A percentile compares a stretch with the other conserved stretches of the same genome.
phyloP scores from a whole-genome alignment of 2,888 invertebrate species.

The Orthonevra nobilis region DNA sequence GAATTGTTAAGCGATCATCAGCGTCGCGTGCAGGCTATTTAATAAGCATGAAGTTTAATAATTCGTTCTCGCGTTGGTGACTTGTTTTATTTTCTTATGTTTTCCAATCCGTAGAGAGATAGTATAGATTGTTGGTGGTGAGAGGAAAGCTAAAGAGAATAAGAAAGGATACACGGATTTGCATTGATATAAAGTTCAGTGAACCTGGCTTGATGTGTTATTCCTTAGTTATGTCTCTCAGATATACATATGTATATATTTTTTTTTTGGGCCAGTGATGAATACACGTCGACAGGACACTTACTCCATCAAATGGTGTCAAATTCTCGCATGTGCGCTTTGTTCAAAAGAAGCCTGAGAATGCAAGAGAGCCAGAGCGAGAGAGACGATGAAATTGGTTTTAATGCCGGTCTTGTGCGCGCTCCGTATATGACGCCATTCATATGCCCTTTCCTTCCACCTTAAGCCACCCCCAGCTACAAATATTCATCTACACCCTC shows the following conservation, averaged over 20 bases:
- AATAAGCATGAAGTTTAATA: conserved; percentile 17
- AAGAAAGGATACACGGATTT: conserved; percentile 8
- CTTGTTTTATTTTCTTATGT: background rate
- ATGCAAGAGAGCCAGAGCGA: background rate
- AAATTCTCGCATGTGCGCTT: conserved; percentile 45
- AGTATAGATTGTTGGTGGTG: background rate
- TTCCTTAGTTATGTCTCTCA: background rate
- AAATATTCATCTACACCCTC: conserved; percentile 21
- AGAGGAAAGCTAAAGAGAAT: conserved; percentile 6
- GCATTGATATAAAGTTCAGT: conserved; percentile 39
- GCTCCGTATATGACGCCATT: conserved; percentile 49
- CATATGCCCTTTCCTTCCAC: conserved; percentile 18
- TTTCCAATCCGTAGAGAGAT: background rate
- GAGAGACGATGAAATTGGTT: conserved; percentile 7
- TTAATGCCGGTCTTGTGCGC: conserved; percentile 47
- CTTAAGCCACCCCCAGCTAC: conserved; percentile 1
- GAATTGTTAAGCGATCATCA: conserved; percentile 34
- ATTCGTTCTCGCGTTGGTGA: conserved; percentile 11
- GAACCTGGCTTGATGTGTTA: conserved; percentile 28
- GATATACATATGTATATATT: conserved; percentile 1
- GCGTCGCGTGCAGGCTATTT: conserved; percentile 35
- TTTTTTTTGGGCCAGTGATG: background rate
- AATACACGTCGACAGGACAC: conserved; percentile 30
- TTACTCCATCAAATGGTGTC: conserved; percentile 50
- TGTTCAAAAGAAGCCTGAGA: background rate